These are phyloP conservation scores for Pasiphila rectangulata DNA, from an alignment of 2,888 invertebrate genomes.

Conservation along the genomic window DNA sequence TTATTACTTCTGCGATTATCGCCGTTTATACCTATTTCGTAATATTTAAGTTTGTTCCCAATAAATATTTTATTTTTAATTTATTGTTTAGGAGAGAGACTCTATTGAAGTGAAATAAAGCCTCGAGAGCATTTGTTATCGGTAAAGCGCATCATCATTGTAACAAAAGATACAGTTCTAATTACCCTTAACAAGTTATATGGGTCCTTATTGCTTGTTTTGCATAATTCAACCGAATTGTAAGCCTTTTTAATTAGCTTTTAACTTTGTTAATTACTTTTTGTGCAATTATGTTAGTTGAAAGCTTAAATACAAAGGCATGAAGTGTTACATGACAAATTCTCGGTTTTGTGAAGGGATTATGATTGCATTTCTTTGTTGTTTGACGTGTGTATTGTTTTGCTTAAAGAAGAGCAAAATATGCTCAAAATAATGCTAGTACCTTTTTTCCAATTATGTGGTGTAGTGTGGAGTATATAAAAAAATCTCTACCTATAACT, in stretches of 20 bases:
- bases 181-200: slow-evolving; percentile 31
- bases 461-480: too few relatives aligned
- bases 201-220: slow-evolving; percentile 29
- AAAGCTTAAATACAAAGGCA: slow-evolving; percentile 15
- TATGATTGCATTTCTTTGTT: not conserved
- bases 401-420: not conserved
- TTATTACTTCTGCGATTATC: too few relatives aligned
- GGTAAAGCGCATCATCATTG: slow-evolving; percentile 15
- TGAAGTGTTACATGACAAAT: slow-evolving; percentile 16
- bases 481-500: too few relatives aligned
- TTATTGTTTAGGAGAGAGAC: not conserved
- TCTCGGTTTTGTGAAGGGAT: slow-evolving; percentile 4
- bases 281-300: slow-evolving; percentile 9
- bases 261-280: slow-evolving; percentile 20
- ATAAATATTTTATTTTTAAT: too few relatives aligned
- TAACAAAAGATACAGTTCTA: slow-evolving; percentile 28
- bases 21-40: too few relatives aligned
- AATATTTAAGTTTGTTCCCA: too few relatives aligned
- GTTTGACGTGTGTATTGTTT: not conserved
- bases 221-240: slow-evolving; percentile 28
- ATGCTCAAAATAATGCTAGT: too few relatives aligned
- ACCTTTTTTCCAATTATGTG: too few relatives aligned
- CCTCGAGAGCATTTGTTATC: not conserved
- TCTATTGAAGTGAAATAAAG: not conserved
- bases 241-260: slow-evolving; percentile 20